Base-by-base conservation (phyloP, 2,888 invertebrate species). In the Polymixis lichenea region DNA sequence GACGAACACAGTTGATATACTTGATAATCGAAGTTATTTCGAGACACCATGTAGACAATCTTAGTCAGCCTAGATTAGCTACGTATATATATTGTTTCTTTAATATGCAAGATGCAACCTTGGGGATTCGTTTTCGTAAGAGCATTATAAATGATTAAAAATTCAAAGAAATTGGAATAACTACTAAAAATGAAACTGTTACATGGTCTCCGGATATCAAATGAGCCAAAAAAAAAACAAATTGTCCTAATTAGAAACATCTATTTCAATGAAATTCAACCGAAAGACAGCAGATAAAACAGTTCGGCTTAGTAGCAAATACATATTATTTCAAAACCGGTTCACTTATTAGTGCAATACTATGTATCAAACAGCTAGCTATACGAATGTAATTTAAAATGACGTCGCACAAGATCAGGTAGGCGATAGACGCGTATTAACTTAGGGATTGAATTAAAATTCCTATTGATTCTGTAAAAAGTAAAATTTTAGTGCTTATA, bases 331-430 rank as follows among this genome's bases (percentile, higher is more conserved):
- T 69, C 49, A 22, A 82, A 88, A 88, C 88, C 87, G 83, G 87
- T 88, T 77, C 64, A 19, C 56, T 83, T 84, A 86, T 86, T 86
- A 86, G 85, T 87, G 85, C 87, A 87, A 84, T 78, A 82, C 80
- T 86, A 73, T 67, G 86, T 83, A 87, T 80, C 74, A 78, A 82
- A 79, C 80, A 71, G 79, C 69, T 78, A 65, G 65, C 32, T 72
- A 43, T 72, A 80, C 81, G 79, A 85, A 78, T 73, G 80, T 87
- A 82, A 84, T 87, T 87, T 84, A 78, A 82, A 83, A 83, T 84
- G 81, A 85, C 83, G 72, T 81, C 43, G 53, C 28, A 19, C 8
- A 7, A 77, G 85, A 83, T 77, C 71, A 86, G 65, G 51, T 56
- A 79, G 56, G 7, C 19, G 19, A 49, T 55, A 87, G 83, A 87